These are phyloP conservation scores for Prorops nasuta DNA, from an alignment of 1,140 invertebrate species.

Conservation along the genomic window DNA sequence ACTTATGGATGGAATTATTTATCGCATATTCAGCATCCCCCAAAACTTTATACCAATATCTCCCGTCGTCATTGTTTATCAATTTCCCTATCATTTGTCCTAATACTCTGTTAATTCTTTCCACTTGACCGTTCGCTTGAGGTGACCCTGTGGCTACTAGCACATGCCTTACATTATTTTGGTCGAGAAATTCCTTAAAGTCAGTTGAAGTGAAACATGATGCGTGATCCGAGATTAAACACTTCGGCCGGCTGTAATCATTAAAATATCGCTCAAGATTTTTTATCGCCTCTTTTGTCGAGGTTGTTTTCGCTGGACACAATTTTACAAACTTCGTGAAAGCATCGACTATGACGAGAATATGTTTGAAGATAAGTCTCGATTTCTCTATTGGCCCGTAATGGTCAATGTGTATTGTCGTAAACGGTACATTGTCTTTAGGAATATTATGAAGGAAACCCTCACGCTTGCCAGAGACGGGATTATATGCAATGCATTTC, in stretches of 20 bases:
- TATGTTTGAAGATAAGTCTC: constrained; percentile 7
- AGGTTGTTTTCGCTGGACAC: constrained; percentile 18
- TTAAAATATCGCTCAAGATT: constrained; percentile 21
- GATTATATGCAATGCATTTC: constrained; percentile 17
- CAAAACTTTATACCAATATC: constrained; percentile 25
- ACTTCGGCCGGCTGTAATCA: constrained; percentile 23
- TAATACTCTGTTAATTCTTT: constrained; percentile 21
- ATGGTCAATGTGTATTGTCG: constrained; percentile 30
- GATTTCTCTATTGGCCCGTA: constrained; percentile 28
- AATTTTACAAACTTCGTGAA: constrained; percentile 30
- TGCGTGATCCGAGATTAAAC: constrained; percentile 32
- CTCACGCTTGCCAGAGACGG: constrained; percentile 14
- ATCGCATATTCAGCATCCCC: constrained; percentile 23
- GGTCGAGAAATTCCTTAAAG: constrained; percentile 18
- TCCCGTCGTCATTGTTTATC: constrained; percentile 5
- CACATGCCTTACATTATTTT: constrained; percentile 15
- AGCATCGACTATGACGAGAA: constrained; percentile 22
- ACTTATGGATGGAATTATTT: constrained; percentile 26
- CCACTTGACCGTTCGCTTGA: constrained; percentile 17
- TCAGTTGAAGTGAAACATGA: constrained; percentile 30
- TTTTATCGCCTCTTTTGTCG: constrained; percentile 17
- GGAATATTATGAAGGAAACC: constrained; percentile 29
- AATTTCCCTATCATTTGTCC: constrained; percentile 23
- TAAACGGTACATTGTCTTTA: constrained; percentile 27
- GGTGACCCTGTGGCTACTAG: constrained; percentile 25